A percentile compares a stretch with the other conserved stretches of the same genome.
phyloP scores from a whole-genome alignment of 2,888 invertebrate species.

The Bursaphelenchus okinawaensis region DNA sequence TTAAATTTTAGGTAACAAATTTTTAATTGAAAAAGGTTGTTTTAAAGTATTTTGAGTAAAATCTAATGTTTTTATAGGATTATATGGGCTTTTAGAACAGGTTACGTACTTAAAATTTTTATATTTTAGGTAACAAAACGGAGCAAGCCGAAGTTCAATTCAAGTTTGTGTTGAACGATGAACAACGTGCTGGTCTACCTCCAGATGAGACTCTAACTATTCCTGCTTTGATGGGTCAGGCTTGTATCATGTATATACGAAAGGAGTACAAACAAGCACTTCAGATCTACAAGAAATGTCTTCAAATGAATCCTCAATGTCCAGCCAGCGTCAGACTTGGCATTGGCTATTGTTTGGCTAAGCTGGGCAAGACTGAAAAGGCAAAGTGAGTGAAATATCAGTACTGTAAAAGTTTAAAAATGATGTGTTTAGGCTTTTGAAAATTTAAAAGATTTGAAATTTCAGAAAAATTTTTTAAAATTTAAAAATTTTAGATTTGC shows the following conservation, averaged over 20 bases:
- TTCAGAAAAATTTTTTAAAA: constrained; percentile 1
- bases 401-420: not conserved
- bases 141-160: constrained; percentile 99
- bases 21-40: too few species aligned
- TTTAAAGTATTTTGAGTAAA: too few species aligned
- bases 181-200: not conserved
- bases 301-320: constrained; percentile 89
- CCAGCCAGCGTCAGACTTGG: constrained; percentile 92
- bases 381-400: constrained; percentile 67
- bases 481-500: constrained; percentile 77
- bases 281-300: constrained; percentile 93
- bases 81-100: too few species aligned
- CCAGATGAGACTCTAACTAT: constrained; percentile 73
- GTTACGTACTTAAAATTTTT: too few species aligned
- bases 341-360: constrained; percentile 97
- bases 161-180: constrained; percentile 84
- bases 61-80: too few species aligned
- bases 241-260: constrained; percentile 95
- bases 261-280: constrained; percentile 85
- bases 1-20: too few species aligned
- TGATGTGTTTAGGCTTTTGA: too few species aligned
- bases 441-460: not conserved
- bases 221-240: constrained; percentile 92
- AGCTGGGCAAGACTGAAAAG: constrained; percentile 87
- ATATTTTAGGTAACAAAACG: constrained; percentile 69